Base-by-base conservation (phyloP, 2,888 invertebrate genomes). In the Perizoma affinitatum region DNA sequence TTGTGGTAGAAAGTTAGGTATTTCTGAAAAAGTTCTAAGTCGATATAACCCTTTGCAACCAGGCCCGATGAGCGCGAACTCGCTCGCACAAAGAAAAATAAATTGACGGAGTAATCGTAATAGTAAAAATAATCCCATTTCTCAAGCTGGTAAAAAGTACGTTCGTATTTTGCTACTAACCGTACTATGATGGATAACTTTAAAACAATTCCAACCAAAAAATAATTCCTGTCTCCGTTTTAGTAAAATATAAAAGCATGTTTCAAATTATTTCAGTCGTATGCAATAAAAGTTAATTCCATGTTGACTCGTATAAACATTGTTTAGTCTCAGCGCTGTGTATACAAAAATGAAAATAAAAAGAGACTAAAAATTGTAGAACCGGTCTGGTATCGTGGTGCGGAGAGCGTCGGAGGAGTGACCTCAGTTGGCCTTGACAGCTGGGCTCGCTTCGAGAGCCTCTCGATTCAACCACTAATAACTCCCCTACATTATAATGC, bases 301-400 rank as follows among this genome's bases (percentile, higher is more conserved):
- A 84, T 82, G 82, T 80, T 84, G 89, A 84, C 84, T 87, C 84
- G 86, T 84, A 90, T 87, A 90, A 90, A 91, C 91, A 91, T 87
- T 91, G 90, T 90, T 91, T 91, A 91, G 90, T 88, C 90, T 87
- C 86, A 84, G 88, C 86, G 84, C 86, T 86, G 87, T 88, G 88
- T 90, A 90, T 88, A 91, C 90, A 90, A 91, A 90, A 92, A 92
- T 89, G 90, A 91, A 90, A 92, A 91, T 90, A 91, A 91, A 90
- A 91, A 90, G 86, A 86, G 83, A 87, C 87, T 88, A 89, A 92
- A 91, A 90, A 90, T 90, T 85, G 87, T 90, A 86, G 87, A 91
- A 91, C 92, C 91, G 91, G 91, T 91, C 89, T 80, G 84, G 86
- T 83, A 88, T 83, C 86, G 87, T 85, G 86, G 88, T 86, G 84